phyloP scores from a whole-genome alignment of 2,888 invertebrate species.

The Dromius quadrimaculatus region DNA sequence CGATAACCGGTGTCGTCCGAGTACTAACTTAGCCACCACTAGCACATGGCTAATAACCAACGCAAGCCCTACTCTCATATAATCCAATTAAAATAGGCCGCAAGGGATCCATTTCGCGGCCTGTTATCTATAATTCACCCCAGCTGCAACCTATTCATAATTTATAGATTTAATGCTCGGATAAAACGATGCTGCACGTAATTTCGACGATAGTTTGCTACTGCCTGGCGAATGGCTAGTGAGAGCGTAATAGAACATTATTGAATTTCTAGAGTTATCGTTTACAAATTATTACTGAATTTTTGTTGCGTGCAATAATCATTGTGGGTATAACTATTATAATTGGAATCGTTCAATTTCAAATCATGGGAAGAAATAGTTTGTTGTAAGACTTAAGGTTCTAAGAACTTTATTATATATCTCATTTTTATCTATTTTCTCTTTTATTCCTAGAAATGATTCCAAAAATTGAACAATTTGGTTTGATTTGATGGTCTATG shows the following conservation, averaged over 20 bases:
- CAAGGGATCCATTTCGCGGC: conserved; percentile 62
- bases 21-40: conserved; percentile 22
- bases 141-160: conserved; percentile 64
- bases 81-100: conserved; percentile 65
- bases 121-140: conserved; percentile 62
- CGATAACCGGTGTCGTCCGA: neutral
- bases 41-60: conserved; percentile 40
- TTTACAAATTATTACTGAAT: no score
- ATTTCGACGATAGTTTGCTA: conserved; percentile 36
- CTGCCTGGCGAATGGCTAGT: neutral
- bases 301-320: no score
- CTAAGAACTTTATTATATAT: no score
- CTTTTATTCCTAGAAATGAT: no score
- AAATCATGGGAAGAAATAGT: no score
- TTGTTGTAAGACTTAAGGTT: no score
- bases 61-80: conserved; percentile 59
- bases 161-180: conserved; percentile 63
- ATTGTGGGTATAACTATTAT: no score
- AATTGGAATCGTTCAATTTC: no score
- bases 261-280: conserved; percentile 29
- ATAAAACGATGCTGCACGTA: conserved; percentile 49
- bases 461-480: no score
- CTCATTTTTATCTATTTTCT: no score
- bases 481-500: no score
- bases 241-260: conserved; percentile 29